Evolutionary conservation across 2,113 vertebrate species (phyloP), one percentile per base, ranked within the genome.

Genomic region (Capricornis sumatraensis): DNA sequence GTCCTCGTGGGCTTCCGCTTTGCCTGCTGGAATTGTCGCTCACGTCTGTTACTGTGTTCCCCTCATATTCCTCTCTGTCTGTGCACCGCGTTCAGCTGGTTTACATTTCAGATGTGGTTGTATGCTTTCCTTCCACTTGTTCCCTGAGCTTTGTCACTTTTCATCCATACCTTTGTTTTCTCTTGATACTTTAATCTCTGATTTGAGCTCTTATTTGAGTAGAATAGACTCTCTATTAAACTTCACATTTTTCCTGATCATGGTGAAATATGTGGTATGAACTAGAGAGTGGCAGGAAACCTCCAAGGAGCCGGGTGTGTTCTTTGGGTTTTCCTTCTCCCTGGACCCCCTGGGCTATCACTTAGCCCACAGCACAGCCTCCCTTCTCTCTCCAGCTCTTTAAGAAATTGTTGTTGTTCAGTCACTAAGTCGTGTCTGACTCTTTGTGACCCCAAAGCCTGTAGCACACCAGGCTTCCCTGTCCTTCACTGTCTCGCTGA

Each of bases 1-100:
- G 33, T 1, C 27, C 4, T 1, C 1, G 10, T 2, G 43, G 45
- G 8, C 12, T 5, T 36, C 62, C 2, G 1, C 47, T 3, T 16
- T 21, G 1, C 15, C 11, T 57, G 1, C 53, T 19, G 12, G n/a
- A 13, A 0, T 2, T 17, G 17, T 3, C 1, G 13, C 53, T 23
- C 93, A 3, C 0, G 12, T 47, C 50, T 55, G 0, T 47, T 2
- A 0, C 52, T 7, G 11, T 11, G 9, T 9, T 25, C 17, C 21
- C 47, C 11, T 45, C 28, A 0, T 16, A 0, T 17, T 25, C 13
- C 12, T 7, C 2, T 71, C 10, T 28, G 21, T 19, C 23, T 89
- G 5, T 50, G 78, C 33, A 2, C n/a, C 3, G 2, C 3, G 5
- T 6, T 17, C 33, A 2, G 13, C 6, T 50, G 30, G 12, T 2